phyloP scores from a whole-genome alignment of 2,113 vertebrate species.

The Caretta caretta region DNA sequence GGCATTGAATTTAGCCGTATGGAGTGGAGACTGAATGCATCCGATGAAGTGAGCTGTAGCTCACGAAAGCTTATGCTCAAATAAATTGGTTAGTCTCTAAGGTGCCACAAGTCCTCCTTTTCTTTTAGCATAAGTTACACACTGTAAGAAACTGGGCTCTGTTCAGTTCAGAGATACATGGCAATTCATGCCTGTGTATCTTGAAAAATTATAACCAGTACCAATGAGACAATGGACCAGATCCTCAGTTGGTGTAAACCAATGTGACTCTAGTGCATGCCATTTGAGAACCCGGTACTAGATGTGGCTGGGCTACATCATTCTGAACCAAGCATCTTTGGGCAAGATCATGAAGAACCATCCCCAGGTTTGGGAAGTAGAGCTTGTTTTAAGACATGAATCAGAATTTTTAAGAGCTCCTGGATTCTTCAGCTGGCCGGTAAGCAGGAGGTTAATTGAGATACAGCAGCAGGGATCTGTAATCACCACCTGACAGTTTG shows the following conservation, averaged over 20 bases:
- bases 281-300: neutral
- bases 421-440: neutral
- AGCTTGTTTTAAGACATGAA: neutral
- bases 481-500: neutral
- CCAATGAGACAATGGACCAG: neutral
- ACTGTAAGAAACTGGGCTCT: neutral
- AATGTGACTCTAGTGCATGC: neutral
- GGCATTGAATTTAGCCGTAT: too few relatives aligned
- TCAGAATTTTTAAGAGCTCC: neutral
- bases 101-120: too few relatives aligned
- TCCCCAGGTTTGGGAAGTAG: neutral
- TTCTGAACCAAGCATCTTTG: neutral
- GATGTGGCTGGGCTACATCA: neutral
- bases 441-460: neutral
- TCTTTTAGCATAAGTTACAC: neutral
- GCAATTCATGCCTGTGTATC: neutral
- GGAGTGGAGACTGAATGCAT: too few relatives aligned
- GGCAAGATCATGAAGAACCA: neutral
- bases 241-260: fast-evolving
- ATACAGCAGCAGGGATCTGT: neutral
- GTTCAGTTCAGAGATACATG: fast-evolving
- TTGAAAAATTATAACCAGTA: neutral
- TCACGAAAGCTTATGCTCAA: too few relatives aligned
- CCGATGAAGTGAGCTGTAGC: too few relatives aligned
- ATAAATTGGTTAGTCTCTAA: too few relatives aligned